Evolutionary conservation across 2,797 vertebrate species (phyloP), one percentile per base, ranked within the genome.

Genomic region (Carapus acus): DNA sequence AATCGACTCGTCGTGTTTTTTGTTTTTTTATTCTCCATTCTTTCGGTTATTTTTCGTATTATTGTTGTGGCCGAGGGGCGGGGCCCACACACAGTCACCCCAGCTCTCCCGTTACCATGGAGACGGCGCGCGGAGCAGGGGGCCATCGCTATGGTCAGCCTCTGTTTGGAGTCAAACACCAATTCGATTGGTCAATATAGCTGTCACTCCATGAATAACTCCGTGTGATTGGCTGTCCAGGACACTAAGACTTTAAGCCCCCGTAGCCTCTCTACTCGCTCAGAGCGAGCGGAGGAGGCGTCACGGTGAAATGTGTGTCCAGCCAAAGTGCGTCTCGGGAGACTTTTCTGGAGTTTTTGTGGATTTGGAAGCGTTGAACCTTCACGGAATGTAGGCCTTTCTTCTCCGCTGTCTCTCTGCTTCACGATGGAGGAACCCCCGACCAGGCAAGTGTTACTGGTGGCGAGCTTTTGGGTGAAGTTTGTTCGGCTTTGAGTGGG

Each of bases 371-470:
- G 8, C 4, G 15, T 22, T 13, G 3, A 19, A 8, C 44, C 33
- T 2, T 23, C 11, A 17, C 24, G 65, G 44, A 12, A 82, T 81
- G 81, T 78, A 76, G 69, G 15, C 13, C 43, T 4, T 22, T 34
- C 43, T 43, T 17, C 16, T 6, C 14, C 31, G 27, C 37, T 7
- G 41, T 39, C 15, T 63, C 23, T 46, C 44, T 40, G 24, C 34
- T 68, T 65, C 23, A 64, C 60, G 70, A 84, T 84, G 82, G 82
- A 80, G 65, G 77, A 80, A 69, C 72, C 67, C 61, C 71, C 62
- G 49, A 60, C 62, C 14, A 80, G 83, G 83, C 72, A 72, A 84
- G 80, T 76, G 54, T 27, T 49, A 1, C 24, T 34, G 54, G 37
- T 20, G 33, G 21, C 24, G 22, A 23, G 45, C 24, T 15, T 38